Base-by-base conservation (phyloP, 1,140 invertebrate species). In the Orussus abietinus region DNA sequence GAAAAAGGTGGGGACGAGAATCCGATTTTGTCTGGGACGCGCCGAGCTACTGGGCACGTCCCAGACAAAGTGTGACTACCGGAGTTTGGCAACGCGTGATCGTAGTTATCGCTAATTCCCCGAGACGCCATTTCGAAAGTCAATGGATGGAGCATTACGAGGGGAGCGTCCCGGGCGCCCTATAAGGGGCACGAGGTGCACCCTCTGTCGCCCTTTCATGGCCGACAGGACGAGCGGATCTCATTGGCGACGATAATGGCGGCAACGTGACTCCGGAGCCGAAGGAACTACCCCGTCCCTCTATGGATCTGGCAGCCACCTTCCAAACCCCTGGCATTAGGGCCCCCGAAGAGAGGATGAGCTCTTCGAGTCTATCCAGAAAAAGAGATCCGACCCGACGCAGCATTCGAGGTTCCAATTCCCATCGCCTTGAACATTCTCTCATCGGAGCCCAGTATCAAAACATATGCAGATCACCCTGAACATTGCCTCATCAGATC, bases 71-170 rank as follows among this genome's bases (percentile, higher is more conserved):
- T 45, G 45, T 33, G 37, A 44, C 29, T 41, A 19, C 17, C 19
- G n/a, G 33, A 56, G 28, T 53, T 56, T 50, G 31, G 51, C 37
- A 49, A 57, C 45, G 41, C 45, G 45, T 51, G 55, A 57, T 55
- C 51, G 38, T 40, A 56, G 44, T 58, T 56, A 57, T 53, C 55
- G 49, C 43, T 58, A 55, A 59, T 57, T 59, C 49, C 55, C 52
- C 30, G 10, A 43, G 55, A 29, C 35, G 51, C 45, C 54, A 57
- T 58, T 57, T 53, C 28, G 11, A 21, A 18, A 46, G 30, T 46
- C 42, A 51, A 58, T 54, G 32, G 48, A 53, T 34, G 38, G 51
- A 22, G 45, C 30, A 52, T 58, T 57, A 57, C 39, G 31, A 36
- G n/a, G n/a, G 6, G 40, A 19, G 33, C 36, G 38, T 52, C 39